Evolutionary conservation across 2,888 invertebrate species (phyloP).

Genomic region (Andrena praecox): DNA sequence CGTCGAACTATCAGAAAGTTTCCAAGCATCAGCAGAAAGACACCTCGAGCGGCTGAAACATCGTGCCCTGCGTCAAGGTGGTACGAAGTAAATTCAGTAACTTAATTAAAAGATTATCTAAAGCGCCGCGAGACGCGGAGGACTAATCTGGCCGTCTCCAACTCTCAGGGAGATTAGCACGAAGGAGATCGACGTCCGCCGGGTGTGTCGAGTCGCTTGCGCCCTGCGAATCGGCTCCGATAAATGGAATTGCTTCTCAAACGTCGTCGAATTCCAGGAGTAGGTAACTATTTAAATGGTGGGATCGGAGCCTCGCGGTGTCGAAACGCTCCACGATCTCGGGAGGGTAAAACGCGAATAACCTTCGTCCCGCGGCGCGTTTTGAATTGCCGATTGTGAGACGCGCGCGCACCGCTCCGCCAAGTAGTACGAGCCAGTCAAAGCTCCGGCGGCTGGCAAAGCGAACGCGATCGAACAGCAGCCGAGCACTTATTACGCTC

Average conservation of each 20-base stretch:
- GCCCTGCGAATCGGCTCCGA: conserved; percentile 38
- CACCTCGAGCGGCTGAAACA: conserved; percentile 1
- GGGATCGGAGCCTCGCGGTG: conserved; percentile 20
- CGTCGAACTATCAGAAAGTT: neutral
- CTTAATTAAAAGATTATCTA: conserved; percentile 35
- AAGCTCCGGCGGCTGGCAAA: conserved; percentile 45
- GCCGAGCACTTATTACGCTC: conserved; percentile 49
- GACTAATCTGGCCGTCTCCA: neutral
- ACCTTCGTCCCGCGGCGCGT: too few species aligned
- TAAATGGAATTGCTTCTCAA: conserved; percentile 13
- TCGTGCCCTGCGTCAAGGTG: neutral
- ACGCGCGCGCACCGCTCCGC: conserved; percentile 25
- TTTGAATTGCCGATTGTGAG: neutral
- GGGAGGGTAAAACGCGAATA: conserved; percentile 18
- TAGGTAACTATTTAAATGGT: conserved; percentile 40
- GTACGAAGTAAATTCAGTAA: conserved; percentile 17
- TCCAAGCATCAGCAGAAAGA: neutral
- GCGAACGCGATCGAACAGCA: conserved; percentile 28
- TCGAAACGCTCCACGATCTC: conserved; percentile 12
- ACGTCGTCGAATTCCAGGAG: conserved; percentile 36
- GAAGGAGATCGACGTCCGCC: neutral
- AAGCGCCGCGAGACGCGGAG: neutral
- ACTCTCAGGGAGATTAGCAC: conserved; percentile 10
- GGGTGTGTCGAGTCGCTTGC: neutral
- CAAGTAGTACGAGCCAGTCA: conserved; percentile 1